A percentile compares a stretch with the other conserved stretches of the same genome.
These are phyloP conservation scores for Teleiodes luculella DNA, from an alignment of 2,888 invertebrate species.

Conservation along the genomic window DNA sequence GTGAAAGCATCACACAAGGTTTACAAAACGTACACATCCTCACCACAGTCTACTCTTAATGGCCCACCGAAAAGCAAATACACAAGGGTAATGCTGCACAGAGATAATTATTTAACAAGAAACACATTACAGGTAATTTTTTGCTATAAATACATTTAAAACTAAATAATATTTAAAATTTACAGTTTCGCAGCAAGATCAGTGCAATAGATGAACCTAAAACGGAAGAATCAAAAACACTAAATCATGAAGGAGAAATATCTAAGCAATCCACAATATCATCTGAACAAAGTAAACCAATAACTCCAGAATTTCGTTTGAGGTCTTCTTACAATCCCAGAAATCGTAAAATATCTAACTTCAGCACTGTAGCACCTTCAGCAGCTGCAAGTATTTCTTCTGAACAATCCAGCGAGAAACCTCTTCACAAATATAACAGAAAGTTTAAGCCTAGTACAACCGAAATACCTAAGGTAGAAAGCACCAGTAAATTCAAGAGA, in stretches of 20 bases:
- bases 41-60: conserved; percentile 59
- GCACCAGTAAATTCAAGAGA: conserved; percentile 36
- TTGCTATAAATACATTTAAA: neutral
- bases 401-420: conserved; percentile 40
- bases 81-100: conserved; percentile 58
- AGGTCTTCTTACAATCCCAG: conserved; percentile 51
- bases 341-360: conserved; percentile 43
- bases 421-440: conserved; percentile 54
- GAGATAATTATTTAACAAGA: conserved; percentile 1
- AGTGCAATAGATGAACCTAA: conserved; percentile 29
- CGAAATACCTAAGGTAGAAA: conserved; percentile 39
- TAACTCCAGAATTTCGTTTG: conserved; percentile 44
- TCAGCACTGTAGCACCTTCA: conserved; percentile 32
- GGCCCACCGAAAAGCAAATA: conserved; percentile 57
- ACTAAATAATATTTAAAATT: conserved; percentile 23
- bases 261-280: conserved; percentile 28
- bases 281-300: conserved; percentile 37
- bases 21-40: conserved; percentile 60
- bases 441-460: conserved; percentile 57
- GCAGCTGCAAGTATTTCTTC: conserved; percentile 24
- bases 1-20: conserved; percentile 74
- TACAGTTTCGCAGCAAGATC: conserved; percentile 53
- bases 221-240: conserved; percentile 28
- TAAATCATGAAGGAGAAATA: conserved; percentile 31
- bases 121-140: neutral